Evolutionary conservation across 2,797 vertebrate species (phyloP).

Genomic region (Coregonus sp.): DNA sequence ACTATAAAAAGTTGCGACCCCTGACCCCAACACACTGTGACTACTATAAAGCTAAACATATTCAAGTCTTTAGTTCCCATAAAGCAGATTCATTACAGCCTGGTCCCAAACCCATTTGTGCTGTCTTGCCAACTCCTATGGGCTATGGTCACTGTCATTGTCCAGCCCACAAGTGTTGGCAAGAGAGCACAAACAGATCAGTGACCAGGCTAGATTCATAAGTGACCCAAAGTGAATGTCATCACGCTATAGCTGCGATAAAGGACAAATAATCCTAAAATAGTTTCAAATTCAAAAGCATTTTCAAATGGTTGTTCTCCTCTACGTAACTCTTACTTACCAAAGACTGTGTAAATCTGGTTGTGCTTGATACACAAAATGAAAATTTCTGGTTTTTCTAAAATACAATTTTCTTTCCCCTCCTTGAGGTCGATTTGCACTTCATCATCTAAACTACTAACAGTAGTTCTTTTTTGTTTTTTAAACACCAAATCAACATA

Average conservation of each 20-base stretch:
- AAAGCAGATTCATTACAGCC: no score
- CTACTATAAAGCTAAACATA: no score
- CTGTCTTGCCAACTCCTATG: not conserved
- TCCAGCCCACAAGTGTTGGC: not conserved
- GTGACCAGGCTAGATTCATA: constrained; percentile 47
- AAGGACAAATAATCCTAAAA: constrained; percentile 61
- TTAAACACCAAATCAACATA: constrained; percentile 82
- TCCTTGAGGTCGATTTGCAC: constrained; percentile 72
- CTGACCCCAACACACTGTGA: no score
- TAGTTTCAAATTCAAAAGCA: constrained; percentile 67
- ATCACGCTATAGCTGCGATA: constrained; percentile 61
- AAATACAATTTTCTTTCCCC: constrained; percentile 63
- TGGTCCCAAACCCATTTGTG: no score
- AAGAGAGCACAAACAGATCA: not conserved
- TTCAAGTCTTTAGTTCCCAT: no score
- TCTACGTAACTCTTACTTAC: constrained; percentile 44
- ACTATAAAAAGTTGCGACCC: no score
- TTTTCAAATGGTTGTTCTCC: constrained; percentile 42
- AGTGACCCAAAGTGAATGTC: constrained; percentile 60
- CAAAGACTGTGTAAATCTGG: constrained; percentile 72
- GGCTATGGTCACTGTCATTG: not conserved
- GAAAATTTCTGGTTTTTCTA: constrained; percentile 73
- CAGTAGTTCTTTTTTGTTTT: constrained; percentile 61
- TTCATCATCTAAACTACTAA: constrained; percentile 82
- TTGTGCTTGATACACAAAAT: constrained; percentile 93